These are phyloP conservation scores for Cryptoleucopteryx plumbea DNA, from an alignment of 2,113 vertebrate genomes.

Conservation along the genomic window DNA sequence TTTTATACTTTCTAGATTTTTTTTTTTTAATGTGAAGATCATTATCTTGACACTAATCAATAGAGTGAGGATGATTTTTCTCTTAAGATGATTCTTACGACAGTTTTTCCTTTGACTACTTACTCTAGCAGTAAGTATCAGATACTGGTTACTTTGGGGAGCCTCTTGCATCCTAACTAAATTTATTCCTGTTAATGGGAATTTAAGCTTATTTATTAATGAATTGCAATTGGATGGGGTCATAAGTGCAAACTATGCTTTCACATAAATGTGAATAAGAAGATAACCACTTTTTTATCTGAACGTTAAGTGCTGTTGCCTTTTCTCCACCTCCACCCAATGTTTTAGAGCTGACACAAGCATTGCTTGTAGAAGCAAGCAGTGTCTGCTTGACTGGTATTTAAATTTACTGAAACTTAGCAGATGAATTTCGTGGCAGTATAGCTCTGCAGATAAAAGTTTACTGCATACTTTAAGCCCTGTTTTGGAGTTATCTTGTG, in stretches of 20 bases:
- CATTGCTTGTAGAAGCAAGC: not conserved
- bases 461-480: not conserved
- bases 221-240: not conserved
- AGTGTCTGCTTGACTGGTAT: not conserved
- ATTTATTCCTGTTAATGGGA: not conserved
- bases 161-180: not conserved
- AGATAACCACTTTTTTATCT: not conserved
- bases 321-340: not conserved
- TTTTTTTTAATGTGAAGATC: not conserved
- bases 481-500: not conserved
- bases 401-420: not conserved
- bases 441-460: not conserved
- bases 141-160: not conserved
- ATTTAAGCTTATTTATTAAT: not conserved
- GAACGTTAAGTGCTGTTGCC: not conserved
- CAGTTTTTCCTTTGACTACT: not conserved
- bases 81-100: not conserved
- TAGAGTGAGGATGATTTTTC: not conserved
- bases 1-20: not conserved
- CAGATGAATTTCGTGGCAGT: not conserved
- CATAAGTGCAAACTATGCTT: not conserved
- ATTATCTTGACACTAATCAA: not conserved
- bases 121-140: not conserved
- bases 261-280: not conserved
- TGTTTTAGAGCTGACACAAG: not conserved